Evolutionary conservation across 2,797 vertebrate genomes (phyloP).

Genomic region (Characodon lateralis): DNA sequence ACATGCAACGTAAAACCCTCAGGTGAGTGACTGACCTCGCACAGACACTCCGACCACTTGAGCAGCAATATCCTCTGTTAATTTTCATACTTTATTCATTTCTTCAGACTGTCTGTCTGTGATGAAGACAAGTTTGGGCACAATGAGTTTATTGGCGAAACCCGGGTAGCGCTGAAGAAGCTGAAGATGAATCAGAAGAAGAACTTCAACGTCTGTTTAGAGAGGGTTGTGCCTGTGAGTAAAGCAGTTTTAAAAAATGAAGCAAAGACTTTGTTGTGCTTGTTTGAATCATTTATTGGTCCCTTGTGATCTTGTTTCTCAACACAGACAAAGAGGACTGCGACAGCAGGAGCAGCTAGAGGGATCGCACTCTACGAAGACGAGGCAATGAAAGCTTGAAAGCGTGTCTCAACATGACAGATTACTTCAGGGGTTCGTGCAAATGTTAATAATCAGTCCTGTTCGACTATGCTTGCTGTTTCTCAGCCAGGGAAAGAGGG

Average conservation of each 20-base stretch:
- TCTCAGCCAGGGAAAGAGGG: conserved; percentile 83
- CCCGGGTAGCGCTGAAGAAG: conserved; percentile 94
- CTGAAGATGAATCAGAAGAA: conserved; percentile 94
- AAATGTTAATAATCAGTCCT: conserved; percentile 10
- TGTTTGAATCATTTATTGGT: conserved; percentile 42
- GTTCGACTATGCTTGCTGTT: conserved; percentile 19
- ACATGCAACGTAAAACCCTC: conserved; percentile 97
- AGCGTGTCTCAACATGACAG: conserved; percentile 55
- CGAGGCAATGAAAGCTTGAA: conserved; percentile 81
- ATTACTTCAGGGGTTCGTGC: conserved; percentile 36
- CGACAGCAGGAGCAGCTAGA: conserved; percentile 86
- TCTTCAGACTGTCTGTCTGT: conserved; percentile 91
- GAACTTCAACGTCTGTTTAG: conserved; percentile 95
- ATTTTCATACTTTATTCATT: conserved; percentile 12
- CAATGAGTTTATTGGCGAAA: conserved; percentile 97
- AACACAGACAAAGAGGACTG: conserved; percentile 88
- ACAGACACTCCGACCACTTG: background rate
- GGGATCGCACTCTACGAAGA: conserved; percentile 96
- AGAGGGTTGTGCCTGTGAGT: conserved; percentile 91
- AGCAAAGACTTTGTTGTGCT: conserved; percentile 14
- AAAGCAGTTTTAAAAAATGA: conserved; percentile 16
- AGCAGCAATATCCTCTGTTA: background rate
- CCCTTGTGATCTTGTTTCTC: conserved; percentile 25
- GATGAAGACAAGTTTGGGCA: conserved; percentile 98
- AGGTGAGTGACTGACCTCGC: conserved; percentile 71